Evolutionary conservation across 92 coral and sea anemone genomes (phyloP), one percentile per base, ranked within the genome.

Genomic region (Zoanthus solanderi): DNA sequence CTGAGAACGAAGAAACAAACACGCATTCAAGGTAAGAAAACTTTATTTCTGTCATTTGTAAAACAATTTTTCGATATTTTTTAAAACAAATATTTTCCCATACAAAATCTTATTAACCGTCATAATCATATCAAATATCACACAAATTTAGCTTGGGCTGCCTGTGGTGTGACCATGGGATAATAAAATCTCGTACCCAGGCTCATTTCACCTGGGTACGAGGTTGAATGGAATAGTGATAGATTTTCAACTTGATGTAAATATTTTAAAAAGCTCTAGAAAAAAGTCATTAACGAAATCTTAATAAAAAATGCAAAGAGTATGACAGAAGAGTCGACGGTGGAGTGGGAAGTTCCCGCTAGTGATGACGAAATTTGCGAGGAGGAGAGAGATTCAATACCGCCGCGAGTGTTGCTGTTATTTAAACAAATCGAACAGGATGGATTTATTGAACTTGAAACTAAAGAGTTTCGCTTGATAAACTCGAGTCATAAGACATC

Each of bases 321-420:
- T 63, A 81, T 81, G 75, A 46, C 85, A 17, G 85, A 81, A 47
- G 75, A 66, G 23, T 17, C 31, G 11, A 60, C 18, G 73, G 23
- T 12, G 12, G 72, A 79, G 46, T 79, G 84, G 84, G 84, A 79
- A 57, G 29, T 81, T 31, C 85, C 85, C 74, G 75, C 85, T 11
- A 81, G 85, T 65, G 85, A 81, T 16, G 85, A 66, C 45, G 85
- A 81, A 17, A 23, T 52, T 66, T 28, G 72, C 31, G 71, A 79
- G 71, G 73, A 63, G 2, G 73, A 63, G 2, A 56, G 23, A 2
- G 52, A 79, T 66, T 15, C 58, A 11, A 81, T 81, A 57, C 85
- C 85, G 74, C 65, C 74, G 10, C 85, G 85, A 46, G 85, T 81
- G 56, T 18, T 81, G 58, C 75, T 81, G 85, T 81, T 81, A 13